phyloP scores from a whole-genome alignment of 2,888 invertebrate species.

The Phalera bucephala region DNA sequence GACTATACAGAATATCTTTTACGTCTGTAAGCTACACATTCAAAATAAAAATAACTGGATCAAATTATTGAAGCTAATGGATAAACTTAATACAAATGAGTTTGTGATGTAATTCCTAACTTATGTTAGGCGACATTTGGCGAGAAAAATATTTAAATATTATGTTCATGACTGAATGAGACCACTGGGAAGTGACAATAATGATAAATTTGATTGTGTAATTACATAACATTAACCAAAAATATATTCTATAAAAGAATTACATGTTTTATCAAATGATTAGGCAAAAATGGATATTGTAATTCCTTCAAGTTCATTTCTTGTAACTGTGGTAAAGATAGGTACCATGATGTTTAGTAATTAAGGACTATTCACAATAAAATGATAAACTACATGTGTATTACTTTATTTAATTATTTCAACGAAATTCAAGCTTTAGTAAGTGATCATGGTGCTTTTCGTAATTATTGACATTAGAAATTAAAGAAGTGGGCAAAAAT shows the following conservation, averaged over 20 bases:
- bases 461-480: neutral
- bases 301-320: conserved; percentile 34
- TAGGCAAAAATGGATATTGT: conserved; percentile 17
- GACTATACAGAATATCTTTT: conserved; percentile 65
- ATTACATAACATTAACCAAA: neutral
- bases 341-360: conserved; percentile 61
- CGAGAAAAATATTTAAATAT: conserved; percentile 19
- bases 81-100: conserved; percentile 31
- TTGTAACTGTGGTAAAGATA: conserved; percentile 45
- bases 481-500: too few species aligned
- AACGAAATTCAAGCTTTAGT: too few species aligned
- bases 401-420: conserved; percentile 48
- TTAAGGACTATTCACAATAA: conserved; percentile 72
- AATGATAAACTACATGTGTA: conserved; percentile 60
- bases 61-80: conserved; percentile 56
- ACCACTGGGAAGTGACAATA: conserved; percentile 36
- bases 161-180: conserved; percentile 35
- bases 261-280: conserved; percentile 10
- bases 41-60: conserved; percentile 61
- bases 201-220: conserved; percentile 12
- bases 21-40: conserved; percentile 59
- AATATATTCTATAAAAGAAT: neutral
- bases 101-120: conserved; percentile 28
- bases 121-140: conserved; percentile 32
- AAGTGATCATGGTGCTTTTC: neutral